Evolutionary conservation across 2,888 invertebrate genomes (phyloP).

Genomic region (Ceraclea dissimilis): DNA sequence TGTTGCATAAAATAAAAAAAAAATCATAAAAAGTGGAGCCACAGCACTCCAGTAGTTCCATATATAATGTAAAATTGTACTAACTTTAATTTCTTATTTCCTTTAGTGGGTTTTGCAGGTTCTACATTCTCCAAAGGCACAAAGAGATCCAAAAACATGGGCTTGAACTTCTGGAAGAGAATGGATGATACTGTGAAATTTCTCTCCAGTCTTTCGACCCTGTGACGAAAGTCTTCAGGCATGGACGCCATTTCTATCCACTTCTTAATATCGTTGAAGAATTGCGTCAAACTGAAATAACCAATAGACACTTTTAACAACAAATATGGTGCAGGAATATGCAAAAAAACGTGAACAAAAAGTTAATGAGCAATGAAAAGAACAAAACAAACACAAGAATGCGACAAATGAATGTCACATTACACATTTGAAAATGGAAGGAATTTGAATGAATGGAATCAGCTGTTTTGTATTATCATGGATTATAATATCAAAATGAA

Average conservation of each 20-base stretch:
- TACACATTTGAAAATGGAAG: neutral
- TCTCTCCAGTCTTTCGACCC: slow-evolving; percentile 76
- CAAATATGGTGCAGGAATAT: neutral
- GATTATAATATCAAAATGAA: no score
- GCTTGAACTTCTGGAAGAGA: slow-evolving; percentile 87
- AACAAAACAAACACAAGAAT: neutral
- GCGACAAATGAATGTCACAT: neutral
- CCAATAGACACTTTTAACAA: no score
- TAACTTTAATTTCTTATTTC: slow-evolving; percentile 46
- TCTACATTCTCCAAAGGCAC: slow-evolving; percentile 41
- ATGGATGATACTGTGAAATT: slow-evolving; percentile 91
- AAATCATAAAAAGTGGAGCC: no score
- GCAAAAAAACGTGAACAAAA: neutral
- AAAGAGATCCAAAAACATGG: slow-evolving; percentile 83
- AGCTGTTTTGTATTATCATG: no score
- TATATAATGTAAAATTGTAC: no score
- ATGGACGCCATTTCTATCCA: slow-evolving; percentile 94
- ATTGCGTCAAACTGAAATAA: slow-evolving; percentile 74
- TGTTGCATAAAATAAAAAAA: no score
- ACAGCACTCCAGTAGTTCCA: no score
- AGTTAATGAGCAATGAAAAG: neutral
- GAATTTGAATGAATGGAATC: neutral
- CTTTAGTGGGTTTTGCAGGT: slow-evolving; percentile 53
- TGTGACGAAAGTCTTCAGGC: slow-evolving; percentile 72
- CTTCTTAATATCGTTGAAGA: slow-evolving; percentile 88